Evolutionary conservation across 2,797 vertebrate species (phyloP).

Genomic region (Pseudomugil gertrudae): DNA sequence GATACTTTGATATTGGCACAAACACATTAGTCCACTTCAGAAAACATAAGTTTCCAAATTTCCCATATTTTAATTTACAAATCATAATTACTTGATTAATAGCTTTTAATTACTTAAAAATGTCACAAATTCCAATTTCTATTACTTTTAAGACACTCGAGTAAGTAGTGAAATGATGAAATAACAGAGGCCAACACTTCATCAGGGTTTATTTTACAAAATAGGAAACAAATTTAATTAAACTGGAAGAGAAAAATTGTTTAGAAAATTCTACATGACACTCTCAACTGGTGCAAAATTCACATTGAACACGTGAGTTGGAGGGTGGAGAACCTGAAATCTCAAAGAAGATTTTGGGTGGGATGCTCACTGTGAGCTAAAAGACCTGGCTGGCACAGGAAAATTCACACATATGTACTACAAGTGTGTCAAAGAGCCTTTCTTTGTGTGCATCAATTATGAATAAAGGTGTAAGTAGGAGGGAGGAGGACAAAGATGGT

Average conservation of each 20-base stretch:
- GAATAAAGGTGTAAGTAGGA: conserved; percentile 82
- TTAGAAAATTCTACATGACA: not conserved
- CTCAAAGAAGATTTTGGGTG: conserved; percentile 35
- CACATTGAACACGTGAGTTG: conserved; percentile 15
- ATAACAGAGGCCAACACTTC: too few species aligned
- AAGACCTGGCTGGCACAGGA: conserved; percentile 31
- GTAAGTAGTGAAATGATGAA: too few species aligned
- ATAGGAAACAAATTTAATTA: not conserved
- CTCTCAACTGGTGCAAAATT: not conserved
- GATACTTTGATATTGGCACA: not conserved
- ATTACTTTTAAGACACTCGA: not conserved
- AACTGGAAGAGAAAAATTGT: not conserved
- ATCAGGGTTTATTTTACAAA: not conserved
- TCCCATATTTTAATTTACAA: not conserved
- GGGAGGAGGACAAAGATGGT: conserved; percentile 38
- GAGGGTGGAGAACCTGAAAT: conserved; percentile 23
- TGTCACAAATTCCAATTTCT: not conserved
- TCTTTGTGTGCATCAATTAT: conserved; percentile 67
- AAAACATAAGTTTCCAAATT: too few species aligned
- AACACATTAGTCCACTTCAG: too few species aligned
- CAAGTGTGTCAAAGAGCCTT: conserved; percentile 59
- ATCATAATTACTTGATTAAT: not conserved
- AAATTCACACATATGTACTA: conserved; percentile 56
- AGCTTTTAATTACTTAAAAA: not conserved
- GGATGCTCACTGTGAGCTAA: conserved; percentile 9